Percentiles rank a stretch among this genome's conserved stretches.
These are phyloP conservation scores for Caenorhabditis sp. DNA, from an alignment of 2,888 invertebrate species.

Conservation along the genomic window DNA sequence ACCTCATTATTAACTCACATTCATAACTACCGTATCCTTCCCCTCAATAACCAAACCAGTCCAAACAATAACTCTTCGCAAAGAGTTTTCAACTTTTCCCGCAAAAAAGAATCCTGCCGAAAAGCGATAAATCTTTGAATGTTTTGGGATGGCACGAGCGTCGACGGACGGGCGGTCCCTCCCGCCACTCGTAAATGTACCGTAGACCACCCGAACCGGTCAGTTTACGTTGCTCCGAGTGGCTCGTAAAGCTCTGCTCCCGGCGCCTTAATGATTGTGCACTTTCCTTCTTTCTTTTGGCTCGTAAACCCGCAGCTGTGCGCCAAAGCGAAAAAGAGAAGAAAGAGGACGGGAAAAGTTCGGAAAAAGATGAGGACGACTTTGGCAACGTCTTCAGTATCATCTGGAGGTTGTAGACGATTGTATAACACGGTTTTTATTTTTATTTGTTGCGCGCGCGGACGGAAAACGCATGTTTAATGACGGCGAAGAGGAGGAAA, in stretches of 20 bases:
- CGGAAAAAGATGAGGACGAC: not conserved
- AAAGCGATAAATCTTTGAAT: conserved; percentile 12
- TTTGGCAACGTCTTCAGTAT: conserved; percentile 2
- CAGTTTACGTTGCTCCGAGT: conserved; percentile 41
- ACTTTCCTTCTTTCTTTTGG: conserved; percentile 14
- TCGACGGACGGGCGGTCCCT: not conserved
- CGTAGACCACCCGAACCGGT: conserved; percentile 28
- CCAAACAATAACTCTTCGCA: too few relatives aligned
- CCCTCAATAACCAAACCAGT: too few relatives aligned
- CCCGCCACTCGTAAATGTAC: conserved; percentile 28
- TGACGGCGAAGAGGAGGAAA: conserved; percentile 5
- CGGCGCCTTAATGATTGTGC: conserved; percentile 36
- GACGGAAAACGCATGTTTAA: conserved; percentile 15
- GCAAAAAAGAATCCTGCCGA: too few relatives aligned
- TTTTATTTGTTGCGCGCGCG: conserved; percentile 36
- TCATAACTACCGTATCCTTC: too few relatives aligned
- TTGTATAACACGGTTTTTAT: conserved; percentile 47
- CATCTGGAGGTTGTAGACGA: too few relatives aligned
- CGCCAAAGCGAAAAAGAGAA: too few relatives aligned
- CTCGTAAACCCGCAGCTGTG: too few relatives aligned
- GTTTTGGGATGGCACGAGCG: conserved; percentile 12
- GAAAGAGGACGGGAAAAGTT: too few relatives aligned
- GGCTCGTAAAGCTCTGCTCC: conserved; percentile 25
- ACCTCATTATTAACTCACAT: too few relatives aligned
- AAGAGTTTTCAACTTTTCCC: too few relatives aligned